These are phyloP conservation scores for Trachelus stipa DNA, from an alignment of 2,888 invertebrate genomes.

Conservation along the genomic window DNA sequence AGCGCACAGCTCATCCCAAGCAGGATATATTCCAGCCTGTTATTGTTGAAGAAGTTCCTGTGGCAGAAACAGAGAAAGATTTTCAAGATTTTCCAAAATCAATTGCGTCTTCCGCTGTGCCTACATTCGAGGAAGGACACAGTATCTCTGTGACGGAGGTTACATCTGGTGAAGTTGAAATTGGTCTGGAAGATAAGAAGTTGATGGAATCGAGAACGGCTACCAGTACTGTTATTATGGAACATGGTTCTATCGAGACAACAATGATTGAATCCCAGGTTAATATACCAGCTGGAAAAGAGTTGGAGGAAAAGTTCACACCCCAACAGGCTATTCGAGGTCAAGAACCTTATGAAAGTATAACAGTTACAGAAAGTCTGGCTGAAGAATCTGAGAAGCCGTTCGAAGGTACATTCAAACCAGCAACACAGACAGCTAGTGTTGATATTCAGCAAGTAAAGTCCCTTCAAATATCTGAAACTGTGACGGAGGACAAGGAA, in stretches of 20 bases:
- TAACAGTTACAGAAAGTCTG: conserved; percentile 69
- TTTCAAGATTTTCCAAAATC: conserved; percentile 49
- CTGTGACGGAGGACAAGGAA: conserved; percentile 60
- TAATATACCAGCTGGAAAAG: conserved; percentile 46
- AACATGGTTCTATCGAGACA: conserved; percentile 50
- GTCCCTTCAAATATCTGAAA: conserved; percentile 60
- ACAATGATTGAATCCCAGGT: conserved; percentile 57
- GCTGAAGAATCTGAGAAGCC: conserved; percentile 64
- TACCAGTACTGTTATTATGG: conserved; percentile 50
- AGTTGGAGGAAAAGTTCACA: conserved; percentile 40
- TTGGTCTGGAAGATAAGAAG: conserved; percentile 63
- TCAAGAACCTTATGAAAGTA: conserved; percentile 69
- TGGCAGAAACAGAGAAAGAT: conserved; percentile 50
- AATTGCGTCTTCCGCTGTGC: conserved; percentile 52
- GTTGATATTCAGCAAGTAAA: conserved; percentile 65
- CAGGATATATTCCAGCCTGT: conserved; percentile 54
- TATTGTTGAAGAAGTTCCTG: conserved; percentile 49
- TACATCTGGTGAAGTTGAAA: conserved; percentile 72
- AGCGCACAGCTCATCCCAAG: conserved; percentile 47
- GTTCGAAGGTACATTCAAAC: conserved; percentile 60
- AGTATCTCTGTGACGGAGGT: conserved; percentile 71
- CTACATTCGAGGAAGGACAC: conserved; percentile 66
- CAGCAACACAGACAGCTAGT: conserved; percentile 63
- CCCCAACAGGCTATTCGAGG: conserved; percentile 65
- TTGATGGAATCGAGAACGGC: conserved; percentile 52